Evolutionary conservation across 1,140 invertebrate species (phyloP).

Genomic region (Rhagoletis pomonella): DNA sequence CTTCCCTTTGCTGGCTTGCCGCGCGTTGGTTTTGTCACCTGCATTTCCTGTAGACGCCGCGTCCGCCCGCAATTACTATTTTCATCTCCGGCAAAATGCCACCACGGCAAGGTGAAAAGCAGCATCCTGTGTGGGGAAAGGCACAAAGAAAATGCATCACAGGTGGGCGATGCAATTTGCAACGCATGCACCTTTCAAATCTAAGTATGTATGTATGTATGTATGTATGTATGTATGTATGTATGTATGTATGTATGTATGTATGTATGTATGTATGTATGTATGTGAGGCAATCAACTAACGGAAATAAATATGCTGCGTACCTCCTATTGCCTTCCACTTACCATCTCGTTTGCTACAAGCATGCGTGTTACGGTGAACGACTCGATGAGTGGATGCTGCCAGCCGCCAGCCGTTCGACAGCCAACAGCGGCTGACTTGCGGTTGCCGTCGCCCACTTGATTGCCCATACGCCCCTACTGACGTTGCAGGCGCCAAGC

Average conservation of each 20-base stretch:
- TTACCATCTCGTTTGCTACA: background rate
- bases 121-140: background rate
- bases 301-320: background rate
- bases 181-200: background rate
- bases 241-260: no score
- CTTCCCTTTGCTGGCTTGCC: background rate
- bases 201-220: no score
- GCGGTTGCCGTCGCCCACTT: background rate
- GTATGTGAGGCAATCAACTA: background rate
- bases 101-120: background rate
- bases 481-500: background rate
- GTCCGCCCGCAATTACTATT: background rate
- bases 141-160: background rate
- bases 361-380: background rate
- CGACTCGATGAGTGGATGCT: background rate
- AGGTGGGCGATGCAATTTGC: background rate
- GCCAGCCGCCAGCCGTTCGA: background rate
- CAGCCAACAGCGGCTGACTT: background rate
- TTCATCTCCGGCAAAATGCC: background rate
- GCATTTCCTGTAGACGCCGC: background rate
- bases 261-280: no score
- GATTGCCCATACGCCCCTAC: background rate
- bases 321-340: background rate
- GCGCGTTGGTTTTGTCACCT: constrained; percentile 7
- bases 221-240: no score